These are phyloP conservation scores for Rhynchonema sp. DNA, from an alignment of 2,888 invertebrate species.

Conservation along the genomic window DNA sequence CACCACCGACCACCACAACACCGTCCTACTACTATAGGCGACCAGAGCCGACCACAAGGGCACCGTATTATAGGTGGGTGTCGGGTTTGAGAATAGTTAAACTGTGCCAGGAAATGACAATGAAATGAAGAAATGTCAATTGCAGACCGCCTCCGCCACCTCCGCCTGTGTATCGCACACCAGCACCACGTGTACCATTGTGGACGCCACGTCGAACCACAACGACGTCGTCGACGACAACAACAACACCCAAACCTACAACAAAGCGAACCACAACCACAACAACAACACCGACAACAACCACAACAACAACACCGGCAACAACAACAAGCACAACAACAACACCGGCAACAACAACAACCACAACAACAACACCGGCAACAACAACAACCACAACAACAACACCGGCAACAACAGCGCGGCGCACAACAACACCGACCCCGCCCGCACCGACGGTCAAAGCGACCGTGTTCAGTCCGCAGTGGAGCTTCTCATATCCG, in stretches of 20 bases:
- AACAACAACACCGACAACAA: no score
- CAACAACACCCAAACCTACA: neutral
- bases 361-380: neutral
- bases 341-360: neutral
- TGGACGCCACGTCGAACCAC: neutral
- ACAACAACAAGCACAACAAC: no score
- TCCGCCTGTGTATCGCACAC: neutral
- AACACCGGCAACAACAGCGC: neutral
- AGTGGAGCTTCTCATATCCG: no score
- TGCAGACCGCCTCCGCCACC: neutral
- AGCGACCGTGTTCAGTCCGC: no score
- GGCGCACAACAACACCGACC: neutral
- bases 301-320: no score
- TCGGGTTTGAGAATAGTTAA: no score
- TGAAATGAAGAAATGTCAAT: neutral
- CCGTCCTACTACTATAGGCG: neutral
- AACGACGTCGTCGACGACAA: neutral
- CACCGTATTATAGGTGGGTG: no score
- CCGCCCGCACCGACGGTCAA: no score
- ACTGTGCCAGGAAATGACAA: no score
- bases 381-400: neutral
- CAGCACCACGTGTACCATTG: neutral
- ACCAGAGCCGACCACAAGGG: neutral
- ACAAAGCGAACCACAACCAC: neutral
- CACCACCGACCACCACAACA: neutral